phyloP scores from a whole-genome alignment of 2,797 vertebrate species.

The Chrosomus eos region DNA sequence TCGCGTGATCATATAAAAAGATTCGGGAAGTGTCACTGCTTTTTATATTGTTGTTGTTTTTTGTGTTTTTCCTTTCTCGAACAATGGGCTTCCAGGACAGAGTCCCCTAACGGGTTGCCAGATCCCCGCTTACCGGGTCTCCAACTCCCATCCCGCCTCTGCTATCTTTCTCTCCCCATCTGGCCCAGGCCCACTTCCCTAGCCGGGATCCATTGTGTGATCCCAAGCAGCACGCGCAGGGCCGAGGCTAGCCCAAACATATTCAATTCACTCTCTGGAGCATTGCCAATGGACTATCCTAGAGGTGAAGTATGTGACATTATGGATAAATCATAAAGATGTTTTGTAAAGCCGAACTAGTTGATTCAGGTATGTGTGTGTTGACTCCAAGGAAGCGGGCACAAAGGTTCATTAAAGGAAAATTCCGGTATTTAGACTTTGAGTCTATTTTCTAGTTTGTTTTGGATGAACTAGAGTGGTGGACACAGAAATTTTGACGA shows the following conservation, averaged over 20 bases:
- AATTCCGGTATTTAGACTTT: too few species aligned
- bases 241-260: constrained; percentile 78
- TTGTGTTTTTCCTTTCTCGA: constrained; percentile 82
- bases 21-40: constrained; percentile 80
- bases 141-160: constrained; percentile 76
- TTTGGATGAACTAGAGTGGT: too few species aligned
- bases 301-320: constrained; percentile 68
- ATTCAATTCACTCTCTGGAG: constrained; percentile 76
- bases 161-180: constrained; percentile 82
- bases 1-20: constrained; percentile 81
- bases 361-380: constrained; percentile 2
- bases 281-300: constrained; percentile 71
- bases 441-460: too few species aligned
- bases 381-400: not conserved
- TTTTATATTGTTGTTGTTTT: constrained; percentile 78
- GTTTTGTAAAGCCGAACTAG: constrained; percentile 47
- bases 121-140: constrained; percentile 72
- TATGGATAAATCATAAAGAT: constrained; percentile 71
- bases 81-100: constrained; percentile 84
- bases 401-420: constrained; percentile 4
- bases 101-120: constrained; percentile 78
- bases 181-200: constrained; percentile 80
- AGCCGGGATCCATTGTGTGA: constrained; percentile 80
- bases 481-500: too few species aligned
- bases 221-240: constrained; percentile 78